Percentiles rank a stretch among this genome's conserved stretches.
phyloP scores from a whole-genome alignment of 2,888 invertebrate species.

The Tholera decimalis region DNA sequence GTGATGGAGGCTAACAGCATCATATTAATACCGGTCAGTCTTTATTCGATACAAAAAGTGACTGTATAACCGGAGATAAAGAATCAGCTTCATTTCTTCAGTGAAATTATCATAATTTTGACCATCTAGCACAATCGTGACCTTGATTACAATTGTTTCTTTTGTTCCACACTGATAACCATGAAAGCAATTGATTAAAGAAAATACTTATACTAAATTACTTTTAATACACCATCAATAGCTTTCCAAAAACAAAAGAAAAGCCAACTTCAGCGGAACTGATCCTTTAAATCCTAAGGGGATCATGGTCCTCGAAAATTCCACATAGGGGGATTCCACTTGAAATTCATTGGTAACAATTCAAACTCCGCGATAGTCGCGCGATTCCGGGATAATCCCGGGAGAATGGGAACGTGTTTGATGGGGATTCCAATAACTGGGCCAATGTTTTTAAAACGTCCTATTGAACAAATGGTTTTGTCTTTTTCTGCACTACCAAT shows the following conservation, averaged over 20 bases:
- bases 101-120: background rate
- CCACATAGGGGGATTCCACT: slow-evolving; percentile 55
- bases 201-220: slow-evolving; percentile 14
- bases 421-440: slow-evolving; percentile 34
- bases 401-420: slow-evolving; percentile 46
- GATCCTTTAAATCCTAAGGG: slow-evolving; percentile 56
- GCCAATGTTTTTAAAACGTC: slow-evolving; percentile 44
- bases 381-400: slow-evolving; percentile 48
- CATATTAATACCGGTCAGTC: no score
- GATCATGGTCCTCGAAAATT: slow-evolving; percentile 60
- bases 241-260: slow-evolving; percentile 49
- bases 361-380: slow-evolving; percentile 58
- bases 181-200: background rate
- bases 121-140: background rate
- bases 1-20: no score
- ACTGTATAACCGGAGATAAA: background rate
- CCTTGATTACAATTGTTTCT: background rate
- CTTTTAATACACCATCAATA: slow-evolving; percentile 31
- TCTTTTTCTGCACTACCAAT: background rate
- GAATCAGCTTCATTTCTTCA: background rate
- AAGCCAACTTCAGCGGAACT: slow-evolving; percentile 35
- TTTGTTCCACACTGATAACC: background rate
- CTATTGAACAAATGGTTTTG: slow-evolving; percentile 15
- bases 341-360: slow-evolving; percentile 67
- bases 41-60: background rate